Evolutionary conservation across 2,888 invertebrate species (phyloP).

Genomic region (Ophioninae sp.): DNA sequence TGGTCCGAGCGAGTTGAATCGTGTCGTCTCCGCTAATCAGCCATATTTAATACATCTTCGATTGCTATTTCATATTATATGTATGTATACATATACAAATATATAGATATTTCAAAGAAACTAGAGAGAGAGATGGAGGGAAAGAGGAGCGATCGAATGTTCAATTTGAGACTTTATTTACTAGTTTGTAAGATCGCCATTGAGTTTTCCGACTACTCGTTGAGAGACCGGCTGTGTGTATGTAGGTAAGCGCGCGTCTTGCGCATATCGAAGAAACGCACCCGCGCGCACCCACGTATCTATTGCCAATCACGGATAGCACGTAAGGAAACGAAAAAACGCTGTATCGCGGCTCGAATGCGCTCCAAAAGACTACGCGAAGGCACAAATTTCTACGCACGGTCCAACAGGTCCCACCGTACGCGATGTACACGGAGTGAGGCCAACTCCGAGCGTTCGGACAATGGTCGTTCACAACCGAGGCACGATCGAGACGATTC

Average conservation of each 20-base stretch:
- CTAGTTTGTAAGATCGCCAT: conserved; percentile 65
- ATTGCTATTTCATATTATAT: conserved; percentile 58
- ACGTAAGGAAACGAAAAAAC: conserved; percentile 41
- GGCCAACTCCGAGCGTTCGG: conserved; percentile 5
- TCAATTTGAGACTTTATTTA: conserved; percentile 56
- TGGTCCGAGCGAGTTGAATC: conserved; percentile 65
- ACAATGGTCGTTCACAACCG: not conserved
- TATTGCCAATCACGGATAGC: conserved; percentile 70
- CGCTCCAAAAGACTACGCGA: conserved; percentile 54
- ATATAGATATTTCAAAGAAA: conserved; percentile 25
- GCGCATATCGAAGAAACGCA: too few relatives aligned
- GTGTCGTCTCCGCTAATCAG: conserved; percentile 62
- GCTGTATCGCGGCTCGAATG: conserved; percentile 71
- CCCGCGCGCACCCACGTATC: too few relatives aligned
- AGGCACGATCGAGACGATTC: not conserved
- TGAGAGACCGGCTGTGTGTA: conserved; percentile 29
- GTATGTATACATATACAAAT: conserved; percentile 40
- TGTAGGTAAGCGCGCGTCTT: conserved; percentile 50
- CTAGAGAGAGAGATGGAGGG: conserved; percentile 46
- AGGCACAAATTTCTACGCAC: conserved; percentile 6
- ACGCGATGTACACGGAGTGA: not conserved
- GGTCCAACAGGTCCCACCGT: not conserved
- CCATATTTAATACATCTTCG: conserved; percentile 57
- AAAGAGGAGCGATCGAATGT: conserved; percentile 49
- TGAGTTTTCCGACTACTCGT: conserved; percentile 63